Base-by-base conservation (phyloP, 1,140 invertebrate species). In the Platyscapa corneri region DNA sequence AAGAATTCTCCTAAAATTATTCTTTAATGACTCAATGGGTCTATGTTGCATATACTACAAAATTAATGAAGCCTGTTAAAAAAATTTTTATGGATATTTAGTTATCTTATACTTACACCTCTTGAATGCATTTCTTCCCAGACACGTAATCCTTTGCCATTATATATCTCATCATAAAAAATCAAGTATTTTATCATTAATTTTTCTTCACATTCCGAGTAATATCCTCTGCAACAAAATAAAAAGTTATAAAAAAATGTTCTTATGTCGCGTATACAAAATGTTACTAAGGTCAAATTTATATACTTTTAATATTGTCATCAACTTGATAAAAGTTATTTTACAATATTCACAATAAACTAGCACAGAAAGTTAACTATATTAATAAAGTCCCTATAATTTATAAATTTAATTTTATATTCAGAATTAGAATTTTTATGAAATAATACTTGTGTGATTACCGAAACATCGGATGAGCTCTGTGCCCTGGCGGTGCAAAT, bases 1-100 rank as follows among this genome's bases (percentile, higher is more conserved):
- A 12, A 84, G 23, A 0, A 32, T 49, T 72, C 20, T 78, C 46
- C 49, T 78, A 30, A 84, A 84, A 39, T 84, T 72, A 67, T 84
- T 84, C 1, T 79, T 78, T 14, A 84, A 46, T 23, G 83, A 84
- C 30, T 84, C 64, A 16, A 16, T 6, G 0, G 39, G 56, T n/a
- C 83, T 42, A 32, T 84, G 83, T 3, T 1, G 49, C 74, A 79
- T 65, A 30, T 72, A 84, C 83, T 84, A 49, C 14, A 78, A n/a
- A 64, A 42, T 70, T 70, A 49, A 74, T 39, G 6, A 27, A 74
- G 27, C n/a, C 70, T 37, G 7, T 74, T 74, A 74, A 67, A 32
- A 32, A 32, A 2, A 72, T 20, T 3, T 72, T 39, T 39, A 72
- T 14, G 32, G 12, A 12, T 46, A 46, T n/a, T n/a, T n/a, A 46